Percentiles rank a stretch among this genome's conserved stretches.
These are phyloP conservation scores for Frankliniella fusca DNA, from an alignment of 2,888 invertebrate species.

Conservation along the genomic window DNA sequence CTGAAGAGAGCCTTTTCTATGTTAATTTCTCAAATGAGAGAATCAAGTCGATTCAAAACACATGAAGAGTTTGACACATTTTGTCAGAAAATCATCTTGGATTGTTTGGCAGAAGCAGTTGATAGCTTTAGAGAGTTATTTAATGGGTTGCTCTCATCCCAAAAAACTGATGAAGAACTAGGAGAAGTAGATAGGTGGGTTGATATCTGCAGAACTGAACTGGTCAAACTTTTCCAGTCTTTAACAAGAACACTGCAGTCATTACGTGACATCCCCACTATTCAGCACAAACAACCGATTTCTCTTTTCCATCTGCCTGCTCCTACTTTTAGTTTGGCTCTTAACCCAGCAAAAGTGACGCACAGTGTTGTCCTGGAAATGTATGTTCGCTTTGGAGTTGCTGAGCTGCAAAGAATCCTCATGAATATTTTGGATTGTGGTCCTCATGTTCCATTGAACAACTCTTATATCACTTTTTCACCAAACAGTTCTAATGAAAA, in stretches of 20 bases:
- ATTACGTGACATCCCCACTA: not conserved
- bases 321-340: not conserved
- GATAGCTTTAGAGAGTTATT: not conserved
- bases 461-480: not conserved
- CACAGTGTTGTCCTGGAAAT: conserved; percentile 6
- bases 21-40: not conserved
- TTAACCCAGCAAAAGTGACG: not conserved
- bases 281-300: not conserved
- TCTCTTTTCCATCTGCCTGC: not conserved
- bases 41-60: not conserved
- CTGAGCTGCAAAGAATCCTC: not conserved
- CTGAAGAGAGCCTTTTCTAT: not conserved
- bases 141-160: not conserved
- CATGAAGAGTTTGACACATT: not conserved
- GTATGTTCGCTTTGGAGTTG: not conserved
- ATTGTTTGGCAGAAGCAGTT: not conserved
- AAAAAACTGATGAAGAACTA: not conserved
- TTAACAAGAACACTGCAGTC: not conserved
- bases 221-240: not conserved
- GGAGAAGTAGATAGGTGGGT: not conserved
- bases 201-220: not conserved
- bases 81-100: not conserved
- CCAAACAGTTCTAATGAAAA: not conserved
- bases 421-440: not conserved
- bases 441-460: not conserved